phyloP scores from a whole-genome alignment of 2,113 vertebrate species.

The Proterorhinus semilunaris region DNA sequence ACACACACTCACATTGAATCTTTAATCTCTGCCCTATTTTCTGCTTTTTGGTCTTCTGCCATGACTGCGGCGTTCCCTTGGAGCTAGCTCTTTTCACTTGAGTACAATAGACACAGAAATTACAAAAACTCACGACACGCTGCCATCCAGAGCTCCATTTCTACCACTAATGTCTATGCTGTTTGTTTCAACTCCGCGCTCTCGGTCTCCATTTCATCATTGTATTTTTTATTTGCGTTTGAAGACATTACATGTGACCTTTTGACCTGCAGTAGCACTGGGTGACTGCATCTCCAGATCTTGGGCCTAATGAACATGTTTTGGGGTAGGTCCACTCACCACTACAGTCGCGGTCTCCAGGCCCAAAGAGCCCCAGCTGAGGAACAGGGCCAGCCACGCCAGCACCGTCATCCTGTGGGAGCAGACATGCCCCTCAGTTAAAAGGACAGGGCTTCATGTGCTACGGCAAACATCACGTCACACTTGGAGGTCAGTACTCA shows the following conservation, averaged over 20 bases:
- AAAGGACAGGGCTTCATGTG: constrained; percentile 10
- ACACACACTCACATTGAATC: constrained; percentile 61
- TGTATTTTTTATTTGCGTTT: too few species aligned
- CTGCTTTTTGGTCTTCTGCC: constrained; percentile 65
- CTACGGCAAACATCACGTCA: constrained; percentile 7
- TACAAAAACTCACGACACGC: constrained; percentile 34
- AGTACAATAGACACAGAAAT: constrained; percentile 55
- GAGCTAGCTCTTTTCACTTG: constrained; percentile 64
- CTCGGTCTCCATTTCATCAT: constrained; percentile 1
- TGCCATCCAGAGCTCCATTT: constrained; percentile 33
- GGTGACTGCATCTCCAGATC: too few species aligned
- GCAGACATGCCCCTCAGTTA: constrained; percentile 37
- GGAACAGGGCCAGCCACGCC: constrained; percentile 85
- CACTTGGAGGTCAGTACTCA: constrained; percentile 64
- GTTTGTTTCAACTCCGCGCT: neutral
- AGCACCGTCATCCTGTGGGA: constrained; percentile 83
- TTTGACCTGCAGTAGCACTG: too few species aligned
- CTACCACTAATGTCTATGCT: constrained; percentile 34
- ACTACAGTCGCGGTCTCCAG: constrained; percentile 87
- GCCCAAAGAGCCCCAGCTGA: constrained; percentile 90
- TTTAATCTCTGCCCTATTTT: constrained; percentile 74
- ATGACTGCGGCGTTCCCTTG: constrained; percentile 65
- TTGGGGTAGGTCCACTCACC: constrained; percentile 75
- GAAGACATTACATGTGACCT: too few species aligned
- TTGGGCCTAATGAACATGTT: too few species aligned